Evolutionary conservation across 2,797 vertebrate genomes (phyloP).

Genomic region (Tapera naevia): DNA sequence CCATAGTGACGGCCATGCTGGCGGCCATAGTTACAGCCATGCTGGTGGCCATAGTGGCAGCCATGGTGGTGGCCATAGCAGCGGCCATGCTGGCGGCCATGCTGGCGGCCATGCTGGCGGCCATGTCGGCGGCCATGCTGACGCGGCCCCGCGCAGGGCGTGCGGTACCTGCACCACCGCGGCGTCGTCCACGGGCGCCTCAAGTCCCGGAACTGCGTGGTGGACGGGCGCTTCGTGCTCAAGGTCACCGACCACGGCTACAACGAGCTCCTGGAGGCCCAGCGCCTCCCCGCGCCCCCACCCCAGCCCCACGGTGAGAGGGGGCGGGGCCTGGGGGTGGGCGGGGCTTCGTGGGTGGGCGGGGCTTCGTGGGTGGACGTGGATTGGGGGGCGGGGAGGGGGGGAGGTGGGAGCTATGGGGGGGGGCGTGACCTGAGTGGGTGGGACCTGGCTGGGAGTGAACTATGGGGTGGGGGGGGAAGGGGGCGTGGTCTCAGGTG

Average conservation of each 20-base stretch:
- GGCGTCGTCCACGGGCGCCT: constrained; percentile 87
- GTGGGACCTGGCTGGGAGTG: too few species aligned
- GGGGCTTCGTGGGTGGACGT: too few species aligned
- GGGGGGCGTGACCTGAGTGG: too few species aligned
- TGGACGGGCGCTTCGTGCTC: constrained; percentile 93
- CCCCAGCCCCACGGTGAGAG: constrained; percentile 82
- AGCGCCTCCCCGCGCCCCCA: constrained; percentile 63
- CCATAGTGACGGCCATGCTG: neutral
- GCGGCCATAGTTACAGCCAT: too few species aligned
- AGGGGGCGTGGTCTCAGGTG: too few species aligned
- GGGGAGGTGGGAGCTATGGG: too few species aligned
- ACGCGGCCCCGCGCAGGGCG: too few species aligned
- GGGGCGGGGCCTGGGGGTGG: neutral
- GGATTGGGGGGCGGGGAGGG: too few species aligned
- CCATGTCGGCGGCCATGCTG: too few species aligned
- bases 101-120: neutral
- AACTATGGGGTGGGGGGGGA: too few species aligned
- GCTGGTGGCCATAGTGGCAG: neutral
- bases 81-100: neutral
- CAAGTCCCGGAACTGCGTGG: constrained; percentile 94
- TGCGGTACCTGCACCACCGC: constrained; percentile 90
- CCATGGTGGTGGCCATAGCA: too few species aligned
- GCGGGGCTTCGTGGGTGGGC: too few species aligned
- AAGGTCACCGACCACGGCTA: constrained; percentile 93
- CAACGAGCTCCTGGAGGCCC: constrained; percentile 80